Conservation (phyloP, 2,797 vertebrate genomes). For the Sciurus vulgaris region DNA sequence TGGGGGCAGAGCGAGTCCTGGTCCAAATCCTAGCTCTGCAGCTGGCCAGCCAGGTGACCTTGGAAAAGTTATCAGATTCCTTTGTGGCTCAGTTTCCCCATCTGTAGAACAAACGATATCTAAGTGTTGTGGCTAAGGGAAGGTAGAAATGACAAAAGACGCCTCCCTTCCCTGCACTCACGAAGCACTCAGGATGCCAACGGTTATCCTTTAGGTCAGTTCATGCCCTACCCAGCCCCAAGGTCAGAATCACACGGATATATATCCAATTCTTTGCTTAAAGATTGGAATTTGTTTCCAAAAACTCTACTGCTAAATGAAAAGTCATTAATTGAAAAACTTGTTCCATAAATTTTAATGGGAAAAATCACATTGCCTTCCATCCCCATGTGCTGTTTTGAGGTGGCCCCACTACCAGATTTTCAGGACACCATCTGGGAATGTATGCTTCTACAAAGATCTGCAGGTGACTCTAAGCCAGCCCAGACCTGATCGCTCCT, state of each 20-base stretch:
- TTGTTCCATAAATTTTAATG: constrained; percentile 31
- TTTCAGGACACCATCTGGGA: background rate
- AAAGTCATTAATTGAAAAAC: background rate
- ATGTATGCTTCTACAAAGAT: background rate
- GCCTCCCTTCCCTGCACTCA: background rate
- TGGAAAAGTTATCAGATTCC: background rate
- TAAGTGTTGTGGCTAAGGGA: background rate
- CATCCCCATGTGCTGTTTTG: accelerated
- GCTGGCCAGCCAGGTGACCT: background rate
- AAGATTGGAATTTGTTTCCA: background rate
- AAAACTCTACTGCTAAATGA: background rate
- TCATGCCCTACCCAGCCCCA: background rate
- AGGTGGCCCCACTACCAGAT: background rate
- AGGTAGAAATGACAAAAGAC: background rate
- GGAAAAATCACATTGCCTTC: background rate
- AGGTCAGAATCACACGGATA: background rate
- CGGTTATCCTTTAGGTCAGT: background rate
- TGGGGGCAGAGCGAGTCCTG: background rate
- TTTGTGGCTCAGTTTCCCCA: background rate
- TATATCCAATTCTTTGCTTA: background rate
- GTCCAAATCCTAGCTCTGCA: background rate
- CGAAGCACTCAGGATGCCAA: background rate
- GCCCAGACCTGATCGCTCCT: background rate
- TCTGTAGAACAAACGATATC: accelerated
- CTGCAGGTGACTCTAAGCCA: background rate